These are phyloP conservation scores for Podotricha telesiphe DNA, from an alignment of 2,888 invertebrate species.

Conservation along the genomic window DNA sequence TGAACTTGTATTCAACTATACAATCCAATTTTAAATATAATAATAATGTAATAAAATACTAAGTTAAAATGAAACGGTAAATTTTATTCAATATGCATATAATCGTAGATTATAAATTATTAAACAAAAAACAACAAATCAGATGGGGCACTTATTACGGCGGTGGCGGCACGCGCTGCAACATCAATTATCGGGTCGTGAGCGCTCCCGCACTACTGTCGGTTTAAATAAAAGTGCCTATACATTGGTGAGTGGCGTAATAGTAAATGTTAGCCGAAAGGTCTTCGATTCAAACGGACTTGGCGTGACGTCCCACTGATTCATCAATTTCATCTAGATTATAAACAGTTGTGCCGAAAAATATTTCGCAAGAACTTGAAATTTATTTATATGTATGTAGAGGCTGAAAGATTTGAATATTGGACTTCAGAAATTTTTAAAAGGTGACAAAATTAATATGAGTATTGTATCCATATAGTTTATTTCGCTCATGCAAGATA, in stretches of 20 bases:
- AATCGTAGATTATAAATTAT: conserved; percentile 20
- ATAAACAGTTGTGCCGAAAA: conserved; percentile 25
- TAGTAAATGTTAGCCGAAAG: conserved; percentile 75
- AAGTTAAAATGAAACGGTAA: conserved; percentile 10
- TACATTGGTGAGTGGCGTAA: conserved; percentile 73
- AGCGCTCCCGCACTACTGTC: conserved; percentile 79
- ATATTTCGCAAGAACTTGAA: conserved; percentile 8
- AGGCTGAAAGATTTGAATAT: background rate
- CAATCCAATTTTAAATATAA: no score
- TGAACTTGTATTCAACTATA: no score
- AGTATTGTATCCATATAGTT: background rate
- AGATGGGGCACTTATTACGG: conserved; percentile 56
- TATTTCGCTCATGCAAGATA: background rate
- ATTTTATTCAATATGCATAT: conserved; percentile 22
- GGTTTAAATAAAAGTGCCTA: conserved; percentile 79
- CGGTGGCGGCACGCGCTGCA: conserved; percentile 55
- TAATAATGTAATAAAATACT: no score
- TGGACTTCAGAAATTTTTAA: background rate
- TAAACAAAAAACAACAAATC: conserved; percentile 42
- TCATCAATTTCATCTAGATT: conserved; percentile 39
- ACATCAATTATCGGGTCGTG: conserved; percentile 82
- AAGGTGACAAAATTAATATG: background rate
- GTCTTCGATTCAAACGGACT: conserved; percentile 67
- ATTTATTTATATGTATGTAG: background rate
- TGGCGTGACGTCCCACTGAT: conserved; percentile 33